phyloP scores from a whole-genome alignment of 2,888 invertebrate genomes.

The Nephrotoma flavescens region DNA sequence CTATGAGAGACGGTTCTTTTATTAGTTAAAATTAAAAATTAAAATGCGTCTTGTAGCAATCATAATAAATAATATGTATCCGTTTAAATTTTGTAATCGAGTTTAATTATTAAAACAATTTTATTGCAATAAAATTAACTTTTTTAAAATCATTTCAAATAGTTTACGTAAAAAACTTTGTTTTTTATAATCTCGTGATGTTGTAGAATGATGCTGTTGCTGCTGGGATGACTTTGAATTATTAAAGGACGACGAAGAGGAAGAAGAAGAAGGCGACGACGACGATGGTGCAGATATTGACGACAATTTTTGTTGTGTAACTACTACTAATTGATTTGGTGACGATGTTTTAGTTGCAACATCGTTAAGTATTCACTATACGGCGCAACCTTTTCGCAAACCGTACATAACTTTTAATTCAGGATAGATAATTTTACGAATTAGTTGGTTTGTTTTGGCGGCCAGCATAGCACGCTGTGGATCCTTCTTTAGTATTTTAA shows the following conservation, averaged over 20 bases:
- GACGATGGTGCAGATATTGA: not conserved
- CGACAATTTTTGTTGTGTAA: not conserved
- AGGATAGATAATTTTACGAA: constrained; percentile 66
- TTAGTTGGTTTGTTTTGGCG: constrained; percentile 58
- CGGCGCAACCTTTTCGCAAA: constrained; percentile 60
- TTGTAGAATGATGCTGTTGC: not conserved
- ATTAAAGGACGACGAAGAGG: not conserved
- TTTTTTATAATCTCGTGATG: not conserved
- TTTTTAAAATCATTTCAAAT: not conserved
- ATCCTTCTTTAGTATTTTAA: constrained; percentile 70
- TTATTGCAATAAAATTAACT: constrained; percentile 2
- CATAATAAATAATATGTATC: not conserved
- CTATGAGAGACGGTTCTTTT: not conserved
- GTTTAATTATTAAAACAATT: too few relatives aligned
- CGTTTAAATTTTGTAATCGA: too few relatives aligned
- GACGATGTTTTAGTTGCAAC: not conserved
- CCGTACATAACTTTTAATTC: constrained; percentile 77
- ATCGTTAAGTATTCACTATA: constrained; percentile 36
- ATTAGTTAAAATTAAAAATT: not conserved
- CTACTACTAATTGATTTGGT: not conserved
- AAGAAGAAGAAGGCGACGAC: not conserved
- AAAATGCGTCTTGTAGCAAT: not conserved
- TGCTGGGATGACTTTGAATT: not conserved
- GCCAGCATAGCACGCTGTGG: constrained; percentile 59
- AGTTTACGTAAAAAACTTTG: constrained; percentile 4